Evolutionary conservation across 1,140 invertebrate species (phyloP), one percentile per base, ranked within the genome.

Genomic region (Zaprionus camerounensis): DNA sequence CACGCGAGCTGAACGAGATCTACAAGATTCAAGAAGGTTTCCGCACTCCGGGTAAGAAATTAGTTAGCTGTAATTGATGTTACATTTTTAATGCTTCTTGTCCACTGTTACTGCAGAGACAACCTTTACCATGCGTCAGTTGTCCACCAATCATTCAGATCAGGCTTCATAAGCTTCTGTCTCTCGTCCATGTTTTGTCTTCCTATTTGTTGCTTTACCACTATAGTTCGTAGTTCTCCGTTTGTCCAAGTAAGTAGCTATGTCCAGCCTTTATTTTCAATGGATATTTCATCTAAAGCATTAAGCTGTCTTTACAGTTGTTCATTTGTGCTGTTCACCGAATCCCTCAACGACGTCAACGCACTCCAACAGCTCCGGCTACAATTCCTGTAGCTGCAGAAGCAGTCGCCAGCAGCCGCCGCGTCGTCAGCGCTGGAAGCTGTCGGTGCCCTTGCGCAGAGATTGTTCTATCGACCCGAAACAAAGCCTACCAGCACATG

Each of bases 1-100:
- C 97, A 1, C 95, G 96, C 77, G 96, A 98, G 74, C 93, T 97
- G 55, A 95, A 95, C 44, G 96, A 96, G 70, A 95, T 96, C 80
- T 95, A 96, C 81, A 94, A 94, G 76, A 94, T 94, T 44, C 95
- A 96, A 83, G 94, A 95, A 61, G 95, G 95, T 73, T 94, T 94
- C 79, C 94, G 94, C 92, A 94, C 94, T 68, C 93, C 94, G 73
- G 94, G 94, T 94, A 17, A 36, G 2, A 1, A 9, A 20, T 2
- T 0, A 93, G 91, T 61, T 2, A 6, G 0, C 20, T 51, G n/a
- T 57, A 24, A 24, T 2, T 11, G 53, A 28, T 4, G 24, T 24
- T 5, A 34, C n/a, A 41, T 13, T 26, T 38, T 28, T 46, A 59
- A 74, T 44, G 28, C 15, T 67, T 58, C 71, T 55, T 81, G 65